These are phyloP conservation scores for Helicoverpa assulta DNA, from an alignment of 2,888 invertebrate genomes.

Conservation along the genomic window DNA sequence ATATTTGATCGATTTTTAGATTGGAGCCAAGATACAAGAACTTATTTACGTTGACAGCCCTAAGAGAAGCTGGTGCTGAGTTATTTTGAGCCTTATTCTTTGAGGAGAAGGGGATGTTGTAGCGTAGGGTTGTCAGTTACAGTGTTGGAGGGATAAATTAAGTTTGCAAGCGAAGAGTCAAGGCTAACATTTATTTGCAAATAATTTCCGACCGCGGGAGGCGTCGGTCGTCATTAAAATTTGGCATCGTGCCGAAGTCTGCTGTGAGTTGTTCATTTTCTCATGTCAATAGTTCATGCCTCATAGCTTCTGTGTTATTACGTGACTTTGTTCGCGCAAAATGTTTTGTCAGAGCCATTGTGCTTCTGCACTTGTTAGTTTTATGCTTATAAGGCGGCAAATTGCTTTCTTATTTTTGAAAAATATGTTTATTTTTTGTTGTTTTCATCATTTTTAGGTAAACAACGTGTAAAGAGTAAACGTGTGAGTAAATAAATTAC, in stretches of 20 bases:
- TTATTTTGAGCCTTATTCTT: constrained; percentile 46
- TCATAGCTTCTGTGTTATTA: constrained; percentile 68
- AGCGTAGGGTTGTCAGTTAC: constrained; percentile 28
- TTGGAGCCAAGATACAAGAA: constrained; percentile 34
- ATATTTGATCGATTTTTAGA: constrained; percentile 60
- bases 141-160: constrained; percentile 34
- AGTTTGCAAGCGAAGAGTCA: constrained; percentile 62
- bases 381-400: constrained; percentile 52
- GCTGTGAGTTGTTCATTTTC: constrained; percentile 65
- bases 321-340: constrained; percentile 62
- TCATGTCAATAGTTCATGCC: constrained; percentile 72
- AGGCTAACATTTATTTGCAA: constrained; percentile 69
- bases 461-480: too few species aligned
- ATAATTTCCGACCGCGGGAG: constrained; percentile 66
- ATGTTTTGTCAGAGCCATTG: constrained; percentile 51
- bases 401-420: constrained; percentile 19
- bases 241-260: constrained; percentile 71
- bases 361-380: constrained; percentile 55
- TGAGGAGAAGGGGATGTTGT: constrained; percentile 23
- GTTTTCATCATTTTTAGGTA: background rate
- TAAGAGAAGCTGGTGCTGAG: background rate
- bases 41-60: constrained; percentile 34
- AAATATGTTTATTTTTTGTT: background rate
- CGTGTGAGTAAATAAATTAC: too few species aligned
- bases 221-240: constrained; percentile 71